These are phyloP conservation scores for Drosophila stalkeri DNA, from an alignment of 2,888 invertebrate genomes.

Conservation along the genomic window DNA sequence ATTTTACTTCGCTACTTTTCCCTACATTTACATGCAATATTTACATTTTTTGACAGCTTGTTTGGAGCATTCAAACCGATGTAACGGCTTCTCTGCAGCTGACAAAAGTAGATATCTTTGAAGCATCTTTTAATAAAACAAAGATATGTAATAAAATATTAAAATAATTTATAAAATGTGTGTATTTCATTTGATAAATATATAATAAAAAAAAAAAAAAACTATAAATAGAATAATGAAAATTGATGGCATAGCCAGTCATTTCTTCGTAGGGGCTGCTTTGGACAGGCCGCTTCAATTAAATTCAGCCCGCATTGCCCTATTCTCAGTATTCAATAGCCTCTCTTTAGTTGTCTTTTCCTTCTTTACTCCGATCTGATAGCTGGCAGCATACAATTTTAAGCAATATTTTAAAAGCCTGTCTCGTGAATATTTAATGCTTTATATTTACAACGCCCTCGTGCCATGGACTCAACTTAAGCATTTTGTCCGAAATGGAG, in stretches of 20 bases:
- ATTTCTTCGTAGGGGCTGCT: background rate
- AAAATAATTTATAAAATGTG: background rate
- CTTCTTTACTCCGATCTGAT: background rate
- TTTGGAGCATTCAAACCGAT: slow-evolving; percentile 2
- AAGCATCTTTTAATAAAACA: background rate
- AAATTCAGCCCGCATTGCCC: slow-evolving; percentile 34
- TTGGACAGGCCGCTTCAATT: slow-evolving; percentile 45
- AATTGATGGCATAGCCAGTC: slow-evolving; percentile 23
- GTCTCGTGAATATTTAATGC: slow-evolving; percentile 62
- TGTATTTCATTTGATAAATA: background rate
- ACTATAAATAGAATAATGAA: background rate
- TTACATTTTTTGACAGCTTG: background rate
- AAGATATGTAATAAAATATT: background rate
- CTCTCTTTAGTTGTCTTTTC: background rate
- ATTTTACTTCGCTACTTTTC: slow-evolving; percentile 19
- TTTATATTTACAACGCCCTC: slow-evolving; percentile 58
- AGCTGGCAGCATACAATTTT: slow-evolving; percentile 32
- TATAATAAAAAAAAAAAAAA: too few species aligned
- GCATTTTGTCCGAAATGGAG: slow-evolving; percentile 32
- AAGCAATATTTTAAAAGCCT: slow-evolving; percentile 74
- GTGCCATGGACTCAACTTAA: slow-evolving; percentile 35
- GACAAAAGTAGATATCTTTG: background rate
- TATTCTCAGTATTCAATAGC: slow-evolving; percentile 1
- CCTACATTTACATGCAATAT: slow-evolving; percentile 45
- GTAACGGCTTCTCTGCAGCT: slow-evolving; percentile 1